phyloP scores from a whole-genome alignment of 2,797 vertebrate genomes.

The Petrocephalus sullivani region DNA sequence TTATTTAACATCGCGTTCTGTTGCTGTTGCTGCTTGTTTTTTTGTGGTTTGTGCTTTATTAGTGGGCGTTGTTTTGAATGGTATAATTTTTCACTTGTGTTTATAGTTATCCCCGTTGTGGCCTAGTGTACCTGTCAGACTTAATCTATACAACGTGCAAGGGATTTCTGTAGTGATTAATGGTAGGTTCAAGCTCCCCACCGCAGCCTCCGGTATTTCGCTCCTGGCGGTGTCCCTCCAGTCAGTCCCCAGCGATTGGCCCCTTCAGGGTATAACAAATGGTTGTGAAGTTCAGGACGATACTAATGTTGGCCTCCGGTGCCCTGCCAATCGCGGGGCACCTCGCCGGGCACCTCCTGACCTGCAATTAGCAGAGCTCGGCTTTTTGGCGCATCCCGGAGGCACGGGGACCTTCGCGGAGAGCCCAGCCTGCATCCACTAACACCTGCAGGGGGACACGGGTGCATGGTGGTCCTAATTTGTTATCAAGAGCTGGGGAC shows the following conservation, averaged over 20 bases:
- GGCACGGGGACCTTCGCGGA: not conserved
- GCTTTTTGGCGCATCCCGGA: not conserved
- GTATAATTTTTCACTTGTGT: constrained; percentile 4
- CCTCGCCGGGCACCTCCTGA: not conserved
- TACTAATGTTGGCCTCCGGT: not conserved
- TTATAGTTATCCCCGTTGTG: not conserved
- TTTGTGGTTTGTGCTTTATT: not conserved
- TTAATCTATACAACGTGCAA: not conserved
- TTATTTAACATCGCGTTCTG: not conserved
- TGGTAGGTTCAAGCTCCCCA: not conserved
- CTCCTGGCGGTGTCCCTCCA: not conserved
- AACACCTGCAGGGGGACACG: not conserved
- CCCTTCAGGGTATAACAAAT: constrained; percentile 13
- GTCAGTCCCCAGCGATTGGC: not conserved
- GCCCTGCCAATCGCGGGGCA: not conserved
- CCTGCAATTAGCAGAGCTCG: constrained; percentile 7
- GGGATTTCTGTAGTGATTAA: constrained; percentile 20
- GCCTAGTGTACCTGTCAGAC: not conserved
- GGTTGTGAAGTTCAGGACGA: not conserved
- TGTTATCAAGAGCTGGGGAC: not conserved
- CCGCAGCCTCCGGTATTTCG: not conserved
- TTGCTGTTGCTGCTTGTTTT: not conserved
- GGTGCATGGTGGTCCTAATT: not conserved
- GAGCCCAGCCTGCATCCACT: not conserved
- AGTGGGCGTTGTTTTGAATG: not conserved